Conservation (phyloP, 2,113 vertebrate genomes). For the Apodemus sylvaticus region DNA sequence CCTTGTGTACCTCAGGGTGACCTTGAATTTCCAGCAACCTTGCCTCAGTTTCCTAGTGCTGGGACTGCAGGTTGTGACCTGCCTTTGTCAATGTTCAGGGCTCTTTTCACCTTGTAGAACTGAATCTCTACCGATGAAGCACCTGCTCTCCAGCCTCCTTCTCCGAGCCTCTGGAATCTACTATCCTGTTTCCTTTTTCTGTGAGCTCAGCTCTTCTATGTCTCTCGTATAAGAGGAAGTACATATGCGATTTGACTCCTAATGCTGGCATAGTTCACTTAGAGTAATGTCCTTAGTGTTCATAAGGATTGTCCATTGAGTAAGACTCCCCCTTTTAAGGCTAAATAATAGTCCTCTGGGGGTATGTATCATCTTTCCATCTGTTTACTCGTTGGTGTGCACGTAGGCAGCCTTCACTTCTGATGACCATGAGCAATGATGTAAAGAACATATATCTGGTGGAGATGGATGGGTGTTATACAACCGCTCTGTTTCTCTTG, state of each 20-base stretch:
- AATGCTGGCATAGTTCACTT: not conserved
- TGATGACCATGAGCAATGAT: not conserved
- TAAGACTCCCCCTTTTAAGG: not conserved
- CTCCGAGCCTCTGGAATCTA: not conserved
- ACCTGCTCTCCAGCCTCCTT: accelerated
- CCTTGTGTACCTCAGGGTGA: not conserved
- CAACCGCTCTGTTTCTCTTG: not conserved
- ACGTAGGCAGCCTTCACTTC: not conserved
- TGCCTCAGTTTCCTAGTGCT: not conserved
- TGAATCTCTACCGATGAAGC: not conserved
- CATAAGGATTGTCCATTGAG: not conserved
- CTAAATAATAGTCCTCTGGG: not conserved
- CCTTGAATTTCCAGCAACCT: not conserved
- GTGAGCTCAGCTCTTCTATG: not conserved
- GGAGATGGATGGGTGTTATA: not conserved
- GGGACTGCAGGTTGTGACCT: not conserved
- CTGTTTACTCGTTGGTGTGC: not conserved
- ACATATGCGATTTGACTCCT: not conserved
- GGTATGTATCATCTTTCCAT: not conserved
- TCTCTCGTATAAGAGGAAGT: not conserved
- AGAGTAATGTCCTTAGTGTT: not conserved
- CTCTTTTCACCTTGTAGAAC: not conserved
- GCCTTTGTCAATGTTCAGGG: not conserved
- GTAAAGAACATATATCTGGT: not conserved
- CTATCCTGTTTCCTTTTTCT: not conserved